Percentiles rank a stretch among this genome's conserved stretches.
phyloP scores from a whole-genome alignment of 1,140 invertebrate species.

The Drosophila athabasca region DNA sequence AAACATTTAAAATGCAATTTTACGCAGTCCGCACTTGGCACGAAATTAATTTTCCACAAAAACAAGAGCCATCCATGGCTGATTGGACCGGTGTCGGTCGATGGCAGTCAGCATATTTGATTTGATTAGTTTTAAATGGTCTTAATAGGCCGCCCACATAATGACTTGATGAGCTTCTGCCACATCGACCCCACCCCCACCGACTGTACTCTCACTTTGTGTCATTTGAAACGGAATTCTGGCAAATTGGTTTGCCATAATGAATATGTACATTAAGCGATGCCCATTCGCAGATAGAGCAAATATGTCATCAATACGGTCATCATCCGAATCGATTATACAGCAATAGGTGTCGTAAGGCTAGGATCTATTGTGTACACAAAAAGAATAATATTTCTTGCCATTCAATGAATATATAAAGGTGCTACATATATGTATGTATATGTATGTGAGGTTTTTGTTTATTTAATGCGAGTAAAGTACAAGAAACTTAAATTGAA shows the following conservation, averaged over 20 bases:
- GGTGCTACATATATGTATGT: no score
- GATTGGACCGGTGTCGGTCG: slow-evolving; percentile 23
- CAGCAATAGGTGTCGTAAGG: neutral
- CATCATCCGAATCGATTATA: slow-evolving; percentile 24
- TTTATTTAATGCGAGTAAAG: no score
- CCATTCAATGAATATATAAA: neutral
- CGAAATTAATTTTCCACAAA: slow-evolving; percentile 76
- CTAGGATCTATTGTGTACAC: no score
- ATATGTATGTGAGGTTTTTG: no score
- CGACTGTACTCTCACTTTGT: neutral
- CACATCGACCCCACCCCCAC: no score
- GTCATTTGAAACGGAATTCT: slow-evolving; percentile 32
- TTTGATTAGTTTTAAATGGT: slow-evolving; percentile 81
- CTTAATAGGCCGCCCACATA: slow-evolving; percentile 68
- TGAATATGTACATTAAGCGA: slow-evolving; percentile 73
- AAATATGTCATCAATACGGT: slow-evolving; percentile 10
- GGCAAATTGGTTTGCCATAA: slow-evolving; percentile 69
- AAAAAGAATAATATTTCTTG: neutral
- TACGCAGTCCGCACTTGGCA: slow-evolving; percentile 41
- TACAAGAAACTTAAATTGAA: no score
- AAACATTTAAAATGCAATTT: slow-evolving; percentile 78
- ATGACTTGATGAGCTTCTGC: slow-evolving; percentile 70
- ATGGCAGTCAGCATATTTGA: slow-evolving; percentile 66
- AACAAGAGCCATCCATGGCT: slow-evolving; percentile 37
- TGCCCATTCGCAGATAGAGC: slow-evolving; percentile 40